phyloP scores from a whole-genome alignment of 1,140 invertebrate species.

The Monomorium pharaonis region DNA sequence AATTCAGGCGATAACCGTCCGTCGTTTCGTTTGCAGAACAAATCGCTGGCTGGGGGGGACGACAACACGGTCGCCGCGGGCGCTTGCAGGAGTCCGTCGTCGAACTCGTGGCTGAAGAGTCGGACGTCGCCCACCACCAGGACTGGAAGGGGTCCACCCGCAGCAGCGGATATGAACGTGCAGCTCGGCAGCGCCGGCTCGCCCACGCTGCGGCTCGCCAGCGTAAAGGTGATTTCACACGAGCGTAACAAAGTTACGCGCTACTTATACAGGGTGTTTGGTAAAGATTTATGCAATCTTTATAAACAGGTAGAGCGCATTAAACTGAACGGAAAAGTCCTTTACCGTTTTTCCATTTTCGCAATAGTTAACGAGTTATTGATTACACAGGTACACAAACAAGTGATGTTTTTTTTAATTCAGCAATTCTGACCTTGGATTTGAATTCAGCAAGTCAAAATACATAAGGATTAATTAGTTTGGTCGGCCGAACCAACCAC shows the following conservation, averaged over 20 bases:
- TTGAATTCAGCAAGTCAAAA: no score
- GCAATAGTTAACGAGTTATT: no score
- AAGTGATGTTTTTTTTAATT: no score
- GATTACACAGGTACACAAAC: no score
- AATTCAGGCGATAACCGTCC: slow-evolving; percentile 6
- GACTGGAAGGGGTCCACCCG: slow-evolving; percentile 80
- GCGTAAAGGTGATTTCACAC: slow-evolving; percentile 80
- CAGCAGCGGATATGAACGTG: slow-evolving; percentile 85
- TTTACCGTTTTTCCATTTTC: no score
- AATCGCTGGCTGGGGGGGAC: slow-evolving; percentile 77
- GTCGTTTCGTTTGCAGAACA: slow-evolving; percentile 77
- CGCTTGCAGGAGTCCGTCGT: slow-evolving; percentile 76
- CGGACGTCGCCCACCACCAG: slow-evolving; percentile 79
- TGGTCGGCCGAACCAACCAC: no score
- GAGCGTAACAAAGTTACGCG: background rate
- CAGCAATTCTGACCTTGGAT: no score
- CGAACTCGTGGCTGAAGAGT: slow-evolving; percentile 82
- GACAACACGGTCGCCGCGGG: slow-evolving; percentile 77
- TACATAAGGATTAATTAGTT: no score
- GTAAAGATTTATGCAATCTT: no score
- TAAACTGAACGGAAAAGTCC: no score
- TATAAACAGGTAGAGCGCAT: no score
- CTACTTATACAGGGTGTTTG: no score
- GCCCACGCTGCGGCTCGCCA: slow-evolving; percentile 84
- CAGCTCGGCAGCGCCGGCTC: slow-evolving; percentile 84